Evolutionary conservation across 2,113 vertebrate species (phyloP).

Genomic region (Pachypanchax playfairii): DNA sequence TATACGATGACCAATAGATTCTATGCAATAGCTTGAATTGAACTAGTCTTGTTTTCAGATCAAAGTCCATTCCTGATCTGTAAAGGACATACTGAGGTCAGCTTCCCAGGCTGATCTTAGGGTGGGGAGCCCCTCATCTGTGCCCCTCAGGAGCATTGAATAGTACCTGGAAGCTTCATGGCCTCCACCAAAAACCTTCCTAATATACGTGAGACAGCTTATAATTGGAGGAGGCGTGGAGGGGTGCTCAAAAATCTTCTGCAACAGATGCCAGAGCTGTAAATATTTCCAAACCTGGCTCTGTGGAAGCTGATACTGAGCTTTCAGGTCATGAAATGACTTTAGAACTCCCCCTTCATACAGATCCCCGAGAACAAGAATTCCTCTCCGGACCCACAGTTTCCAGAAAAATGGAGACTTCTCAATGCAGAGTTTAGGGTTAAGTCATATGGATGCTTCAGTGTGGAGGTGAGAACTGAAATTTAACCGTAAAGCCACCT

Average conservation of each 20-base stretch:
- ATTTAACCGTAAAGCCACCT: background rate
- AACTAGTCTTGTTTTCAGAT: background rate
- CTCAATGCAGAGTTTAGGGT: background rate
- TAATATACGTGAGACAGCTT: slow-evolving; percentile 1
- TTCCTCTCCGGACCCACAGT: background rate
- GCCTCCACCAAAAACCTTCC: background rate
- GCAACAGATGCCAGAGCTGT: background rate
- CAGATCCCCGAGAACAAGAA: background rate
- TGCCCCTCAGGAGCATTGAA: slow-evolving; percentile 4
- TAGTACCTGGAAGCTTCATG: background rate
- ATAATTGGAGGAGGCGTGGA: slow-evolving; percentile 3
- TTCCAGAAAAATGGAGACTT: background rate
- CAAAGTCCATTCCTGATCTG: slow-evolving; percentile 1
- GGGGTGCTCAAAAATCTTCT: background rate
- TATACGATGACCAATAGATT: background rate
- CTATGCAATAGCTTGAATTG: background rate
- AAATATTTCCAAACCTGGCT: background rate
- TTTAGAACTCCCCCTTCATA: background rate
- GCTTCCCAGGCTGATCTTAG: background rate
- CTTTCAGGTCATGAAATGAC: background rate
- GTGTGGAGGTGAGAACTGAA: background rate
- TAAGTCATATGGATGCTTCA: slow-evolving; percentile 2
- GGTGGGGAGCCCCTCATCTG: background rate
- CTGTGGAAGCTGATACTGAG: background rate
- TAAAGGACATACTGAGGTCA: background rate